phyloP scores from a whole-genome alignment of 2,113 vertebrate genomes.

The Microtus oregoni region DNA sequence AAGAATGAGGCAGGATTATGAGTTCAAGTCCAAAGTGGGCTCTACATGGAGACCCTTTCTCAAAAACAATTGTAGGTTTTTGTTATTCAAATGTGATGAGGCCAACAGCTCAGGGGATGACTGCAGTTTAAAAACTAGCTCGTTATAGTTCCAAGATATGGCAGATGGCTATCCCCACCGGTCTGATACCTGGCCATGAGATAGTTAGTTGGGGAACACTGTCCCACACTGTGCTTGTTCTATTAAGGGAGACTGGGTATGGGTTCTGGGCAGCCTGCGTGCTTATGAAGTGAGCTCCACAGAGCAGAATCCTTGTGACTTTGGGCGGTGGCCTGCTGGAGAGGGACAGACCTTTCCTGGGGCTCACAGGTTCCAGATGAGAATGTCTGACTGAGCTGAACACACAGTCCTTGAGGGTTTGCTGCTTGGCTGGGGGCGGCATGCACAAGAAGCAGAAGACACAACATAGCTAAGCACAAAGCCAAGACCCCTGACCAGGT shows the following conservation, averaged over 20 bases:
- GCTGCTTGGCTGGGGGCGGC: accelerated
- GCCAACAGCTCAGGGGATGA: neutral
- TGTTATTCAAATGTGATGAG: neutral
- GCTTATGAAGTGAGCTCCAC: neutral
- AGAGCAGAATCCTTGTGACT: too few relatives aligned
- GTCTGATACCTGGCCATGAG: neutral
- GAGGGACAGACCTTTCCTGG: neutral
- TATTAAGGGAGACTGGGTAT: too few relatives aligned
- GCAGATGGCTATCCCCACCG: accelerated
- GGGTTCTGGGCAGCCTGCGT: accelerated
- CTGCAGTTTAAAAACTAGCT: accelerated
- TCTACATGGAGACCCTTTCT: neutral
- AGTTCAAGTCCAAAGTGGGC: neutral
- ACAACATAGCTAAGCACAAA: neutral
- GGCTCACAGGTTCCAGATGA: neutral
- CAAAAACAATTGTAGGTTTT: neutral
- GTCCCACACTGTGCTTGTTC: neutral
- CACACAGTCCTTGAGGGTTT: neutral
- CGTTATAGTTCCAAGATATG: neutral
- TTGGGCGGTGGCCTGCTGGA: neutral
- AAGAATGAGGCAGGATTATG: neutral
- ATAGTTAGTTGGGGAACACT: accelerated
- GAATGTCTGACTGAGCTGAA: neutral
- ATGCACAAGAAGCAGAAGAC: accelerated
- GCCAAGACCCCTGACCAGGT: accelerated